Evolutionary conservation across 2,888 invertebrate genomes (phyloP), one percentile per base, ranked within the genome.

Genomic region (Plagodis dolabraria): DNA sequence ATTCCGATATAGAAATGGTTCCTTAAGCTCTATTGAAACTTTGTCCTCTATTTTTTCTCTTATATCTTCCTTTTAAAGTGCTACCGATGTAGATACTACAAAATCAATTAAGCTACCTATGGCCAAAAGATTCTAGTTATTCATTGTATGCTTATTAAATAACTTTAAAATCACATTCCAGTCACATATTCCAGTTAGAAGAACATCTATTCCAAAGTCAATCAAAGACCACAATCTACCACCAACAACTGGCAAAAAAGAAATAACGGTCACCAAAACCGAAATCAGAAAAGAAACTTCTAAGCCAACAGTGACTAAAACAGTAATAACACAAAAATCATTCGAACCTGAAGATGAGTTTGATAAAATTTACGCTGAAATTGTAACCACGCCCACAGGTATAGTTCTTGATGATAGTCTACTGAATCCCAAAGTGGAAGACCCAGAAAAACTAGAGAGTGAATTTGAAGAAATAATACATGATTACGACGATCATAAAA

Each of bases 381-480:
- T 87, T 5, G 74, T 82, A 1, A 49, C 48, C 12, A 57, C 63
- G 56, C 62, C 70, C 11, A 57, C 65, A 33, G 63, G 67, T 49
- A 10, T 56, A 1, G 40, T 59, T 12, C 56, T 77, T 5, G 75
- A 82, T 40, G 74, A 73, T 0, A 77, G 69, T 22, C 56, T 81
- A 33, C 59, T 80, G 0, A 73, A 74, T n/a, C 74, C 76, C 0
- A 81, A 77, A 63, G 65, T 85, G 5, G 83, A 85, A 33, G 86
- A 89, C 11, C 82, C 85, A 0, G 81, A 79, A 0, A 80, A 80
- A 63, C 58, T 91, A 0, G 91, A 91, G 43, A 82, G 75, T 0
- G 84, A 76, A 49, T 92, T 92, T 56, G 89, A 91, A 67, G 88
- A 91, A 72, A 85, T 92, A 10, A 85, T 90, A 35, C 87, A 91